Conservation (phyloP, 2,113 vertebrate genomes). For the Silurus glanis region DNA sequence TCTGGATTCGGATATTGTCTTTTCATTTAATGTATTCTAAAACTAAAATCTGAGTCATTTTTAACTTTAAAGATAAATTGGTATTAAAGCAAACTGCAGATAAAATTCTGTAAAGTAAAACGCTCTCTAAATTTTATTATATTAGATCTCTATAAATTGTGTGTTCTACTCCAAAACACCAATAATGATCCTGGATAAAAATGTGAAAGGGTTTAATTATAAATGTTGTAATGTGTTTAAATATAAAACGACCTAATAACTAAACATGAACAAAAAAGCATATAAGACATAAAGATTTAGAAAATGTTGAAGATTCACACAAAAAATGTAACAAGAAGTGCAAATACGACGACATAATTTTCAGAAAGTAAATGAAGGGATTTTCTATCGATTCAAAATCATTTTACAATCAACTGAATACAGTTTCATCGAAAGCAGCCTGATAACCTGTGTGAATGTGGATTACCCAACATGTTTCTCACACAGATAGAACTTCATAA, state of each 20-base stretch:
- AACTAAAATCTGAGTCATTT: neutral
- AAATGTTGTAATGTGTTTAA: neutral
- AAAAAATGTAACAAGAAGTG: neutral
- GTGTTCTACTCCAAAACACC: neutral
- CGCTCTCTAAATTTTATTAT: neutral
- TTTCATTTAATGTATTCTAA: neutral
- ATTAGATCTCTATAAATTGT: too few species aligned
- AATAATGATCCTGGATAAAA: neutral
- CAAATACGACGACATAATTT: neutral
- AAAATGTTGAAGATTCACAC: neutral
- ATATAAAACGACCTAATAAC: neutral
- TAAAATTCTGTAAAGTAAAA: neutral
- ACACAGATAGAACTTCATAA: neutral
- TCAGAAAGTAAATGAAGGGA: neutral
- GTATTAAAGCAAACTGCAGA: neutral
- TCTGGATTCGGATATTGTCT: neutral
- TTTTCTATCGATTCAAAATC: neutral
- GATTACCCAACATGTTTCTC: neutral
- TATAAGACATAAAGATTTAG: neutral
- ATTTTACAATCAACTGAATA: neutral
- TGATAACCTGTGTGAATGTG: neutral
- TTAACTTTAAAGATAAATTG: neutral
- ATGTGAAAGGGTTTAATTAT: neutral
- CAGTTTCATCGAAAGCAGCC: neutral
- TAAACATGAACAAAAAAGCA: neutral